phyloP scores from a whole-genome alignment of 2,888 invertebrate species.

The Cryptocephalus moraei region DNA sequence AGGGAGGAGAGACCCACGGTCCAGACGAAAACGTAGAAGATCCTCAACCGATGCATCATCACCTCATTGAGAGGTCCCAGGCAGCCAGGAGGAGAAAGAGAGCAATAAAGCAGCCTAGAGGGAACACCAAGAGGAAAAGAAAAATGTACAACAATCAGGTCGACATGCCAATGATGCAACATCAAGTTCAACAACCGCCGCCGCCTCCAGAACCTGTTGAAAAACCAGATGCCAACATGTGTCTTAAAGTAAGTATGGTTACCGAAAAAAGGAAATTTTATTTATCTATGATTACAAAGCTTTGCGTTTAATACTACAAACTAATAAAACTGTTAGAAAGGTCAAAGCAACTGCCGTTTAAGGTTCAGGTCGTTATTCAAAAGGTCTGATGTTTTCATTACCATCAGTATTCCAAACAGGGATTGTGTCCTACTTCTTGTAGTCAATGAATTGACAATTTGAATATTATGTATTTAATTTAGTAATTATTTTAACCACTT shows the following conservation, averaged over 20 bases:
- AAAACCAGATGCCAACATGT: slow-evolving; percentile 80
- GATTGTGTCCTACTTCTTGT: too few relatives aligned
- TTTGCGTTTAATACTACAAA: too few relatives aligned
- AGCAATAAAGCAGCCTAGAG: slow-evolving; percentile 23
- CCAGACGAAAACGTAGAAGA: slow-evolving; percentile 27
- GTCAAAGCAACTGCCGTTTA: too few relatives aligned
- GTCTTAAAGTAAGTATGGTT: slow-evolving; percentile 50
- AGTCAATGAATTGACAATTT: too few relatives aligned
- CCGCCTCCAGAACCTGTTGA: slow-evolving; percentile 58
- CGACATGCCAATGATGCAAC: slow-evolving; percentile 38
- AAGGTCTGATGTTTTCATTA: too few relatives aligned
- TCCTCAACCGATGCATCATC: slow-evolving; percentile 26
- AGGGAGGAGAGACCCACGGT: slow-evolving; percentile 1
- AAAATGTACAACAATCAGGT: slow-evolving; percentile 31
- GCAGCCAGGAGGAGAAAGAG: slow-evolving; percentile 29
- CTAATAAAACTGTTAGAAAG: too few relatives aligned
- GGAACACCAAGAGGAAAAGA: slow-evolving; percentile 29
- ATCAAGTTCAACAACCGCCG: slow-evolving; percentile 41
- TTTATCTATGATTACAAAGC: not conserved
- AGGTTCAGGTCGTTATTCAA: too few relatives aligned
- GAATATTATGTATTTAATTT: too few relatives aligned
- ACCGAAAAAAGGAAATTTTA: not conserved
- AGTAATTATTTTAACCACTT: too few relatives aligned
- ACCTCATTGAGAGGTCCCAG: slow-evolving; percentile 22
- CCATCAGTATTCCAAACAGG: too few relatives aligned